Conservation (phyloP, 2,888 invertebrate genomes). For the Allacma fusca region DNA sequence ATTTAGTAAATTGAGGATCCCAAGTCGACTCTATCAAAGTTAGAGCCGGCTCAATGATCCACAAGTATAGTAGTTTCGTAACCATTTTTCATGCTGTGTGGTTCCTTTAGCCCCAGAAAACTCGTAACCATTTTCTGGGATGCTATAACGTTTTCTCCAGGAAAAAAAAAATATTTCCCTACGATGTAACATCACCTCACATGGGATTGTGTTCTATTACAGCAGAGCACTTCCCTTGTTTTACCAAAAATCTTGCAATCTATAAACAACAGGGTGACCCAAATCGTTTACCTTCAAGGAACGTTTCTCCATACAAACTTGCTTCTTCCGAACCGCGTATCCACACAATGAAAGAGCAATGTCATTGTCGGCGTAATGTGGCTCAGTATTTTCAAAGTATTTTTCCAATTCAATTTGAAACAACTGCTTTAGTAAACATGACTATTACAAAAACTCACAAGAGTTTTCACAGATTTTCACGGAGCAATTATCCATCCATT, state of each 20-base stretch:
- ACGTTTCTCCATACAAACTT: too few relatives aligned
- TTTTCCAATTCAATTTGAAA: too few relatives aligned
- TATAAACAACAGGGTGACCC: too few relatives aligned
- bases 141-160: not conserved
- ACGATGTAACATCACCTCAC: too few relatives aligned
- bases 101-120: slow-evolving; percentile 14
- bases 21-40: slow-evolving; percentile 18
- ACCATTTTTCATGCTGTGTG: slow-evolving; percentile 49
- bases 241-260: too few relatives aligned
- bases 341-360: not conserved
- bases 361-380: not conserved
- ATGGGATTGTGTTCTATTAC: too few relatives aligned
- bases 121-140: not conserved
- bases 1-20: slow-evolving; percentile 47
- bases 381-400: too few relatives aligned
- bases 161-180: not conserved
- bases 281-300: too few relatives aligned
- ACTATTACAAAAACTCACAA: too few relatives aligned
- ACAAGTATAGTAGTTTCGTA: slow-evolving; percentile 28
- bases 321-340: not conserved
- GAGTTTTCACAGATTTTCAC: too few relatives aligned
- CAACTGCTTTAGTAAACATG: not conserved
- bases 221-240: too few relatives aligned
- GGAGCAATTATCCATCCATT: too few relatives aligned
- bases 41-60: not conserved